Conservation (phyloP, 2,888 invertebrate species). For the Esperia sulphurella region DNA sequence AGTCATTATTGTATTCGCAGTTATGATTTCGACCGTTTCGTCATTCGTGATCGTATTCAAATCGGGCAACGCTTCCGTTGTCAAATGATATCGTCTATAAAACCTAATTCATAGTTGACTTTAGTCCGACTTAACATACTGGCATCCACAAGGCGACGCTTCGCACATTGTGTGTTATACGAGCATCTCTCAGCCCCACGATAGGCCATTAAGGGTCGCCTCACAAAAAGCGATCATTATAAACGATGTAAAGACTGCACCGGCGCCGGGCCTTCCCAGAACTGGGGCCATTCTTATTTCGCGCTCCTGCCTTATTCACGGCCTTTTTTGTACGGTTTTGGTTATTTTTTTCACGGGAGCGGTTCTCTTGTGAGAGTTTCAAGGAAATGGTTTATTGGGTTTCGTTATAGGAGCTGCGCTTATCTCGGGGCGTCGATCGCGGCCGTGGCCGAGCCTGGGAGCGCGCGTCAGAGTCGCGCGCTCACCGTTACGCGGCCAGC, state of each 20-base stretch:
- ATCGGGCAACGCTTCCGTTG: slow-evolving; percentile 34
- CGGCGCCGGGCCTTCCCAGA: slow-evolving; percentile 76
- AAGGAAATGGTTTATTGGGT: slow-evolving; percentile 77
- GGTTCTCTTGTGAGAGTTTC: slow-evolving; percentile 71
- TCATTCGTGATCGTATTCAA: slow-evolving; percentile 42
- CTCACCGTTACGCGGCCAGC: slow-evolving; percentile 46
- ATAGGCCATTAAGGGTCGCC: slow-evolving; percentile 69
- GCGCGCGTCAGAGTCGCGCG: slow-evolving; percentile 38
- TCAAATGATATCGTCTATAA: slow-evolving; percentile 29
- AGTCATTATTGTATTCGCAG: slow-evolving; percentile 42
- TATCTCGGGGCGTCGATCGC: slow-evolving; percentile 65
- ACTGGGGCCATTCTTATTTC: slow-evolving; percentile 74
- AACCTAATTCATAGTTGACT: slow-evolving; percentile 37
- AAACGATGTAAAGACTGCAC: slow-evolving; percentile 72
- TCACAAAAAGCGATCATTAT: slow-evolving; percentile 73
- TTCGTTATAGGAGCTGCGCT: slow-evolving; percentile 62
- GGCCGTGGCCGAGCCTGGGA: slow-evolving; percentile 49
- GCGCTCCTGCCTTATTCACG: slow-evolving; percentile 75
- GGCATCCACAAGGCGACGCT: background rate
- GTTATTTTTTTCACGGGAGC: slow-evolving; percentile 68
- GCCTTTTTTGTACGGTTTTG: slow-evolving; percentile 61
- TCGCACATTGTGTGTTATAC: slow-evolving; percentile 8
- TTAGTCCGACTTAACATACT: slow-evolving; percentile 23
- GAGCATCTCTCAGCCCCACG: slow-evolving; percentile 53
- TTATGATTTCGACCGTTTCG: slow-evolving; percentile 30